Evolutionary conservation across 2,888 invertebrate genomes (phyloP).

Genomic region (Baronia brevicornis): DNA sequence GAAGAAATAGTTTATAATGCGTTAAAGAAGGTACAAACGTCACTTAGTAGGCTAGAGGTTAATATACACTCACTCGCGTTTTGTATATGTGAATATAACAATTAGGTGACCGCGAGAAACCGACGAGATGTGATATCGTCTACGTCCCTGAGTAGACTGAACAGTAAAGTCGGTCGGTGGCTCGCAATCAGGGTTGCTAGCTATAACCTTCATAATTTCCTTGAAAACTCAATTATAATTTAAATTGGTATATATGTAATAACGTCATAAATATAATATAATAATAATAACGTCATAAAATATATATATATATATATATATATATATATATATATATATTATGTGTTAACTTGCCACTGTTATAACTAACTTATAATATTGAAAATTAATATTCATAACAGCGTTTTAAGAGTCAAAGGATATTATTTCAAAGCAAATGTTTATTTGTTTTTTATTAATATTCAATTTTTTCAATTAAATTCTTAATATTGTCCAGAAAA

Average conservation of each 20-base stretch:
- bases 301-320: too few relatives aligned
- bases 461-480: not conserved
- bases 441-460: too few relatives aligned
- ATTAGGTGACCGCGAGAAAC: conserved; percentile 25
- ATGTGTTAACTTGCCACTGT: too few relatives aligned
- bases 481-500: conserved; percentile 11
- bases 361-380: too few relatives aligned
- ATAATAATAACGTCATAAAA: too few relatives aligned
- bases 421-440: too few relatives aligned
- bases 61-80: conserved; percentile 60
- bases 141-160: conserved; percentile 54
- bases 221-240: conserved; percentile 14
- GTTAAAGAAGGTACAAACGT: conserved; percentile 32
- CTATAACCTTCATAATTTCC: conserved; percentile 30
- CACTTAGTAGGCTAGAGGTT: conserved; percentile 43
- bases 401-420: too few relatives aligned
- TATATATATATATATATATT: too few relatives aligned
- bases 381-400: too few relatives aligned
- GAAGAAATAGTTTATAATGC: conserved; percentile 36
- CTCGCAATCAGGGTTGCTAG: conserved; percentile 47
- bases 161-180: conserved; percentile 38
- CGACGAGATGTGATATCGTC: conserved; percentile 33
- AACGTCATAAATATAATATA: too few relatives aligned
- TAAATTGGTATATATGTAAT: too few relatives aligned
- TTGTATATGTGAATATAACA: conserved; percentile 36